Evolutionary conservation across 2,888 invertebrate genomes (phyloP).

Genomic region (Hypomecis punctinalis): DNA sequence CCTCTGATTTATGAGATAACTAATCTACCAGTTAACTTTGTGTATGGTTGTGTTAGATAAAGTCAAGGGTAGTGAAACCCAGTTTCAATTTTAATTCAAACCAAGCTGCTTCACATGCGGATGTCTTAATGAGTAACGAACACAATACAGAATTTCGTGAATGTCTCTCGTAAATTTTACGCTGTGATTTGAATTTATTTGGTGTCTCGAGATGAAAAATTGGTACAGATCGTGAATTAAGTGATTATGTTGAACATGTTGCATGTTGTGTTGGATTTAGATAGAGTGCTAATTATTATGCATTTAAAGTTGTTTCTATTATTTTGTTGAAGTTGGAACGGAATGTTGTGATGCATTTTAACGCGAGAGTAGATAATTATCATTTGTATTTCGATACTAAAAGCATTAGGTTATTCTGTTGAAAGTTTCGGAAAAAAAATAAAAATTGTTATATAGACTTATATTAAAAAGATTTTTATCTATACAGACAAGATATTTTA

Average conservation of each 20-base stretch:
- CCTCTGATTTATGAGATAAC: too few species aligned
- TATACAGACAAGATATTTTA: too few species aligned
- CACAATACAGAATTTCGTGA: slow-evolving; percentile 38
- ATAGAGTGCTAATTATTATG: neutral
- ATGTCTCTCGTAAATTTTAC: slow-evolving; percentile 38
- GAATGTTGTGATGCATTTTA: neutral
- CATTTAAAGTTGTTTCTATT: neutral
- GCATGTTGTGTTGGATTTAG: neutral
- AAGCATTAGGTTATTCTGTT: too few species aligned
- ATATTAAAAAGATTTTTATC: too few species aligned
- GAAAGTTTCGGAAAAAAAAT: too few species aligned
- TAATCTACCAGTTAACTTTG: too few species aligned
- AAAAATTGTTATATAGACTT: too few species aligned
- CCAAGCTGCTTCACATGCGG: slow-evolving; percentile 42
- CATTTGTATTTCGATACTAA: too few species aligned
- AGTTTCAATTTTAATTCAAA: slow-evolving; percentile 17
- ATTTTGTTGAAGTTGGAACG: neutral
- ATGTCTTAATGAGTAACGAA: slow-evolving; percentile 53
- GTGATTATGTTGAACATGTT: neutral
- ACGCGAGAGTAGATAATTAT: neutral
- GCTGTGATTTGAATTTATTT: slow-evolving; percentile 36
- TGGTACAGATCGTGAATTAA: slow-evolving; percentile 14
- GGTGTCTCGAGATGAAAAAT: slow-evolving; percentile 24
- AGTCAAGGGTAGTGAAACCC: neutral
- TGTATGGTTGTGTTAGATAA: too few species aligned